Base-by-base conservation (phyloP, 2,888 invertebrate genomes). In the Andrena camellia region DNA sequence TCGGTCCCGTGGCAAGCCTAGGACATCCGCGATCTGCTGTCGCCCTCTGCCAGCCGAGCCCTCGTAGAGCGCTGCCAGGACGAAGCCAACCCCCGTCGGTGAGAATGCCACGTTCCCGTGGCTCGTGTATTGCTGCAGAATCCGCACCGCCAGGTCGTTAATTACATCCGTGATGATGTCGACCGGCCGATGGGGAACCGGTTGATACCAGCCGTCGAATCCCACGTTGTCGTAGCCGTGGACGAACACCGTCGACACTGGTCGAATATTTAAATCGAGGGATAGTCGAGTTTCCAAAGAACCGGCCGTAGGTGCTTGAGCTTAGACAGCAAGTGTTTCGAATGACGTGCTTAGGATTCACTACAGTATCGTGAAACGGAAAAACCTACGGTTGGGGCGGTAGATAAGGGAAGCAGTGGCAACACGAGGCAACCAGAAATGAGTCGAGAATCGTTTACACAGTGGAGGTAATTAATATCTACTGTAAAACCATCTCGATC, bases 81-180 rank as follows among this genome's bases (percentile, higher is more conserved):
- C 97, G 88, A 97, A 97, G 91, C 97, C 96, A 79, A 97, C 95
- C 2, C 98, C 97, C 85, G 97, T 97, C 10, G 98, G 98, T 0
- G 98, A 98, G 92, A 98, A 97, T 4, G 97, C 98, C 73, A 97
- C 96, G 93, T 98, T 98, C 68, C 94, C 94, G 50, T 87, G 83
- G 5, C 88, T 86, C 17, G 89, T 80, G 78, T 93, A 93, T 72
- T 92, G 92, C 74, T 93, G 92, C 10, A 94, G 90, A 17, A 93
- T 91, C 87, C 94, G 94, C 89, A 95, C 95, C 90, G 95, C 95
- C 67, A 98, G 95, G 91, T 96, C 96, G 93, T 98, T 98, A 60
- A 97, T 96, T 54, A 97, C 95, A 92, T 97, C 97, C 76, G 97
- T 97, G 97, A 97, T 97, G 79, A 96, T 95, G 85, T 97, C 96